These are phyloP conservation scores for Bellardia bayeri DNA, from an alignment of 2,888 invertebrate species.

Conservation along the genomic window DNA sequence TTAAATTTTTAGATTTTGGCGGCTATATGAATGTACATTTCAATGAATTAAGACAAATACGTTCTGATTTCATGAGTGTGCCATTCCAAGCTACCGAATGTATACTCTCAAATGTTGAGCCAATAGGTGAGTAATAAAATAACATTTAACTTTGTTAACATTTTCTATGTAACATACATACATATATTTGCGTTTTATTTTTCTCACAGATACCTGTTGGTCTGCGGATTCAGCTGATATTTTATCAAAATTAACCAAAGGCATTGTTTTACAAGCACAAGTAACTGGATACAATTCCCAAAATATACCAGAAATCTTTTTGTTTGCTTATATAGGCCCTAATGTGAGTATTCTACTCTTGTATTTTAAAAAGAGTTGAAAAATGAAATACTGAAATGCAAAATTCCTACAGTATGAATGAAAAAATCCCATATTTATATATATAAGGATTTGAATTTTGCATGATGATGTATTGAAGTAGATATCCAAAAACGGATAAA, in stretches of 20 bases:
- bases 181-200: not conserved
- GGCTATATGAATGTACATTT: constrained; percentile 93
- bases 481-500: constrained; percentile 66
- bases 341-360: constrained; percentile 86
- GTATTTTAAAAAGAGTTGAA: constrained; percentile 62
- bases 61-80: constrained; percentile 95
- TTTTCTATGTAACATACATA: not conserved
- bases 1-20: constrained; percentile 97
- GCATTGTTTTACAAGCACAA: constrained; percentile 94
- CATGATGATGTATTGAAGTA: constrained; percentile 73
- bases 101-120: constrained; percentile 94
- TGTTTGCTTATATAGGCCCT: constrained; percentile 90
- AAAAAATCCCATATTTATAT: constrained; percentile 21
- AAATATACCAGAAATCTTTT: constrained; percentile 91
- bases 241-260: constrained; percentile 92
- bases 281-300: constrained; percentile 92
- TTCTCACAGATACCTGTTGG: constrained; percentile 87
- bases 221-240: constrained; percentile 90
- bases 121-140: constrained; percentile 86
- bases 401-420: constrained; percentile 25
- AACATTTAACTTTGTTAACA: not conserved
- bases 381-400: constrained; percentile 74
- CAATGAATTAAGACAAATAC: constrained; percentile 93
- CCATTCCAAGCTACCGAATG: constrained; percentile 99
- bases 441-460: constrained; percentile 63